Conservation (phyloP, 2,113 vertebrate species). For the Cynocephalus volans region DNA sequence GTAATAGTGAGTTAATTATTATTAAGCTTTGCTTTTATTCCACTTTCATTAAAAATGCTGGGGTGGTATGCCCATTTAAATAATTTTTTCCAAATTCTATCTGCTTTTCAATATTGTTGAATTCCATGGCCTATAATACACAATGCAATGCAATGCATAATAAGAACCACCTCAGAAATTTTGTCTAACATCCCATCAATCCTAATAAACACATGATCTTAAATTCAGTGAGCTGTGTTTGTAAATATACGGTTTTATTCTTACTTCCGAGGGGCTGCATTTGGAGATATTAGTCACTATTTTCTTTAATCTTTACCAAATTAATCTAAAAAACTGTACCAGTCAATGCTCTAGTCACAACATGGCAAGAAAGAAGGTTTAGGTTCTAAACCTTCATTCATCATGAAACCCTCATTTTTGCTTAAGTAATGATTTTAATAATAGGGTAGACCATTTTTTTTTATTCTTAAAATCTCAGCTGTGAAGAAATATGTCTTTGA, state of each 20-base stretch:
- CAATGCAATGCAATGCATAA: not conserved
- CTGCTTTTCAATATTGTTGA: conserved; percentile 6
- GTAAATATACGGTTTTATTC: not conserved
- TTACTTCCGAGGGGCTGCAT: not conserved
- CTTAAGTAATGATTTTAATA: conserved; percentile 58
- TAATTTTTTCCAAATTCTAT: not conserved
- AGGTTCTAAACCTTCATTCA: too few species aligned
- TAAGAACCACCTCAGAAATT: conserved; percentile 56
- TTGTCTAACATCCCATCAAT: conserved; percentile 10
- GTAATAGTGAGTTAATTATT: conserved; percentile 53
- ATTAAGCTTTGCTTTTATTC: not conserved
- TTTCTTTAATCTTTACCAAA: not conserved
- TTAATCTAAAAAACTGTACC: conserved; percentile 20
- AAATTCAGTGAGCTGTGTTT: not conserved
- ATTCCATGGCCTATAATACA: not conserved
- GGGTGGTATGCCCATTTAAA: not conserved
- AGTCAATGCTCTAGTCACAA: conserved; percentile 11
- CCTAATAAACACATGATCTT: conserved; percentile 46
- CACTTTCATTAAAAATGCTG: conserved; percentile 59
- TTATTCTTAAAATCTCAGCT: conserved; percentile 60
- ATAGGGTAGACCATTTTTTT: conserved; percentile 60
- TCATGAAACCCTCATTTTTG: conserved; percentile 17
- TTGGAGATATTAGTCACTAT: not conserved
- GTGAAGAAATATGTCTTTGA: conserved; percentile 72
- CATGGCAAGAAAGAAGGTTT: not conserved